Percentiles rank a stretch among this genome's conserved stretches.
Conservation (phyloP, 2,797 vertebrate species). For the Cyprinella venusta region DNA sequence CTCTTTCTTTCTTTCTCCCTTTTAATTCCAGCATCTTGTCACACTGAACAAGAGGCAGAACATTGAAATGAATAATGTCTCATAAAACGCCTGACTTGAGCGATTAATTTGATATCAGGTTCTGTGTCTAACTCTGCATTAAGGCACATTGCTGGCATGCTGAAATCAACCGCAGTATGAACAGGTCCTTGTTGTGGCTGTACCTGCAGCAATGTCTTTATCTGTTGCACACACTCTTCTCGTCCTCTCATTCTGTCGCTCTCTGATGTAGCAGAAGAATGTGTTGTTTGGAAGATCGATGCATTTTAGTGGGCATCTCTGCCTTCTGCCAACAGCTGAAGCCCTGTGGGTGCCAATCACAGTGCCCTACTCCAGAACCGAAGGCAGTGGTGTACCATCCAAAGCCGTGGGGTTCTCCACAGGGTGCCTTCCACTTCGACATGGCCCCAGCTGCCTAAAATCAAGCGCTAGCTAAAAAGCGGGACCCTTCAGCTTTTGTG, state of each 20-base stretch:
- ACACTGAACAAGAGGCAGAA: slow-evolving; percentile 26
- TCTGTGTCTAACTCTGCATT: slow-evolving; percentile 30
- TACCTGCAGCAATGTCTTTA: neutral
- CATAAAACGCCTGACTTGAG: slow-evolving; percentile 48
- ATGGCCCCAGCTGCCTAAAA: slow-evolving; percentile 30
- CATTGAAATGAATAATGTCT: slow-evolving; percentile 52
- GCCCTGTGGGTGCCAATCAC: slow-evolving; percentile 34
- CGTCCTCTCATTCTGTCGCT: neutral
- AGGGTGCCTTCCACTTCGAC: slow-evolving; percentile 32
- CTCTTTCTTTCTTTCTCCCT: slow-evolving; percentile 26
- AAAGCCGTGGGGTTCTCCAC: slow-evolving; percentile 23
- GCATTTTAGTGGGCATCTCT: slow-evolving; percentile 34
- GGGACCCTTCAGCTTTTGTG: slow-evolving; percentile 16
- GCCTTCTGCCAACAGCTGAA: slow-evolving; percentile 31
- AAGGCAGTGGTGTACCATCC: slow-evolving; percentile 32
- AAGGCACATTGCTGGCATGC: neutral
- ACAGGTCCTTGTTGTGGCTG: neutral
- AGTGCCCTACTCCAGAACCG: slow-evolving; percentile 19
- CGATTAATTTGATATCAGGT: slow-evolving; percentile 44
- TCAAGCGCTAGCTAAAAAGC: slow-evolving; percentile 30
- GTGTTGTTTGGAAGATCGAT: slow-evolving; percentile 15
- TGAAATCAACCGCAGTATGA: neutral
- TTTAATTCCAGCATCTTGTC: slow-evolving; percentile 42
- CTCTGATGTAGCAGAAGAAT: neutral
- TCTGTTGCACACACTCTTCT: slow-evolving; percentile 4